phyloP scores from a whole-genome alignment of 2,113 vertebrate species.

The Montifringilla adamsi region DNA sequence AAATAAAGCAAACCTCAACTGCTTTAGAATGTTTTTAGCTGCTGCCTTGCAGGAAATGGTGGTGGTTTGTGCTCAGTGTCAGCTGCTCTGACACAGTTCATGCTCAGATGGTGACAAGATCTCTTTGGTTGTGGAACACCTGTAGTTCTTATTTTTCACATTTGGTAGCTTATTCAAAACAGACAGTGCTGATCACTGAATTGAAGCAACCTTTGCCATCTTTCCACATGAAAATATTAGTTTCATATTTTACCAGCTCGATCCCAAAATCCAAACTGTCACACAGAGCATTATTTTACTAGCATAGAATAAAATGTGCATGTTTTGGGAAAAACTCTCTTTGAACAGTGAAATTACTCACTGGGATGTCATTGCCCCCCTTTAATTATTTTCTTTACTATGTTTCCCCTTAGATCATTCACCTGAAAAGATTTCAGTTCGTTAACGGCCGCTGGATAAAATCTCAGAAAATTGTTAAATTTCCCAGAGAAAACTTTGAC shows the following conservation, averaged over 20 bases:
- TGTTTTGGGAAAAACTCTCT: neutral
- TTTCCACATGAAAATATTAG: neutral
- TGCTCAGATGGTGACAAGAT: neutral
- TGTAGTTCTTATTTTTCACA: neutral
- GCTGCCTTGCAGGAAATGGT: neutral
- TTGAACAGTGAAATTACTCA: neutral
- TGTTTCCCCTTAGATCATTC: conserved; percentile 85
- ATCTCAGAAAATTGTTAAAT: conserved; percentile 98
- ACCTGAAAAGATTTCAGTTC: conserved; percentile 97
- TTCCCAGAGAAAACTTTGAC: conserved; percentile 91
- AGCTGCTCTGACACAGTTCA: neutral
- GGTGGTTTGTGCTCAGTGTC: neutral
- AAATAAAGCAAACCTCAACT: neutral
- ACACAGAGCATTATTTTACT: neutral
- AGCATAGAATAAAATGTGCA: neutral
- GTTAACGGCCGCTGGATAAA: conserved; percentile 99
- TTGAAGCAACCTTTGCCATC: neutral
- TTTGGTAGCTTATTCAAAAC: neutral
- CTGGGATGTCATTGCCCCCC: neutral
- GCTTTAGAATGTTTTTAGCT: neutral
- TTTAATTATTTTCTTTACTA: neutral
- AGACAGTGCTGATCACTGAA: neutral
- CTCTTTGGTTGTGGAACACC: neutral
- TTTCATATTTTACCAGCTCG: neutral
- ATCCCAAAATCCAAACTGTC: neutral